Conservation (phyloP, 2,797 vertebrate species). For the Pagetopsis macropterus region DNA sequence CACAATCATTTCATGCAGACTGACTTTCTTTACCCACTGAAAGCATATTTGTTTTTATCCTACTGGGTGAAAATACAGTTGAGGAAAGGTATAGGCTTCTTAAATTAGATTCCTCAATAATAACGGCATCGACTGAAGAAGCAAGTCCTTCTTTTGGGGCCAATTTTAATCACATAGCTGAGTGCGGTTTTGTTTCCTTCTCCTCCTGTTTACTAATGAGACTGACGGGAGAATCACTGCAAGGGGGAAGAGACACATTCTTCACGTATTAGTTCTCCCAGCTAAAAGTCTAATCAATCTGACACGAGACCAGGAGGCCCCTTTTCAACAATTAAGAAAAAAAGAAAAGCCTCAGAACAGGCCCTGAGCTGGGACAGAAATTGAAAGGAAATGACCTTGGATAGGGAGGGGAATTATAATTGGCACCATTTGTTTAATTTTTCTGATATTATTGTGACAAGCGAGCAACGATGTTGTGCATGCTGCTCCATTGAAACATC, state of each 20-base stretch:
- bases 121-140: slow-evolving; percentile 65
- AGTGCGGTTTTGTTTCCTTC: slow-evolving; percentile 68
- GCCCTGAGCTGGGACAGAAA: slow-evolving; percentile 57
- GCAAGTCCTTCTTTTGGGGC: slow-evolving; percentile 67
- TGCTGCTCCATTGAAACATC: slow-evolving; percentile 50
- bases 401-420: slow-evolving; percentile 35
- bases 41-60: slow-evolving; percentile 10
- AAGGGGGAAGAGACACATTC: slow-evolving; percentile 69
- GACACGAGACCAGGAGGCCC: slow-evolving; percentile 66
- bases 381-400: slow-evolving; percentile 68
- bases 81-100: slow-evolving; percentile 34
- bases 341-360: slow-evolving; percentile 60
- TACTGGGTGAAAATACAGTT: slow-evolving; percentile 34
- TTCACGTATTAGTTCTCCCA: slow-evolving; percentile 78
- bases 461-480: slow-evolving; percentile 49
- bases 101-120: slow-evolving; percentile 61
- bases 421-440: slow-evolving; percentile 62
- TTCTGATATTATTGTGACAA: slow-evolving; percentile 63
- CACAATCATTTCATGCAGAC: neutral
- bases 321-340: slow-evolving; percentile 65
- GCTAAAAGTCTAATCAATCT: slow-evolving; percentile 81
- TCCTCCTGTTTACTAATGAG: slow-evolving; percentile 80
- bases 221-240: slow-evolving; percentile 60
- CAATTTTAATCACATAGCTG: slow-evolving; percentile 77
- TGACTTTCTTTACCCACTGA: slow-evolving; percentile 14